Conservation (phyloP, 2,888 invertebrate species). For the Embidobia sp. region DNA sequence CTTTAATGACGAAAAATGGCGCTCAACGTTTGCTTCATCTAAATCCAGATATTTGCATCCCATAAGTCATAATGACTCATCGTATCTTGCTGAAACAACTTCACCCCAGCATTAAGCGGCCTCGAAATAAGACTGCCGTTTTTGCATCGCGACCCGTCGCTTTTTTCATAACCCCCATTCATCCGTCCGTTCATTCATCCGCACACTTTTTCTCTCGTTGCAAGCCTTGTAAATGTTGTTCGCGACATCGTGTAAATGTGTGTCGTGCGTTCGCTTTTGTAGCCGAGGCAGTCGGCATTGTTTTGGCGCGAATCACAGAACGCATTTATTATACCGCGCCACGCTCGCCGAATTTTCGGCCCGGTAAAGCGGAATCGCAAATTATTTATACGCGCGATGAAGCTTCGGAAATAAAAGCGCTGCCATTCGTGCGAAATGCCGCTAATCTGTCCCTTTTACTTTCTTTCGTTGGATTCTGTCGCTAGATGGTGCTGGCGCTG, state of each 20-base stretch:
- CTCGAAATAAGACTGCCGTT: conserved; percentile 56
- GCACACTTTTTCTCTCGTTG: conserved; percentile 25
- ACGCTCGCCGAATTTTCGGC: conserved; percentile 54
- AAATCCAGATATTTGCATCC: conserved; percentile 27
- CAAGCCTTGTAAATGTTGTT: conserved; percentile 56
- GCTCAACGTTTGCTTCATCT: conserved; percentile 1
- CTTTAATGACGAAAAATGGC: not conserved
- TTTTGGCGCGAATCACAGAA: conserved; percentile 64
- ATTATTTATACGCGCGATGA: conserved; percentile 59
- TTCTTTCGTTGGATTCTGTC: conserved; percentile 2
- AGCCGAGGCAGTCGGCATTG: conserved; percentile 56
- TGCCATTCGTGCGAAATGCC: conserved; percentile 55
- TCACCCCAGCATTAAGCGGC: conserved; percentile 18
- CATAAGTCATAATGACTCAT: conserved; percentile 37
- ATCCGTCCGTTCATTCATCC: conserved; percentile 55
- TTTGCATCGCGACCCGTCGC: conserved; percentile 49
- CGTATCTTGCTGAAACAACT: conserved; percentile 10
- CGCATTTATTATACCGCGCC: conserved; percentile 61
- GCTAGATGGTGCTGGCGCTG: conserved; percentile 31
- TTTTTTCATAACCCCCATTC: conserved; percentile 55
- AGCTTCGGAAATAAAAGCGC: conserved; percentile 51
- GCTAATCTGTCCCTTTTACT: conserved; percentile 36
- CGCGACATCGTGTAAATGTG: conserved; percentile 59
- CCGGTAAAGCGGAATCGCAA: conserved; percentile 52
- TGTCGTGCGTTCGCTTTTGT: conserved; percentile 60